Evolutionary conservation across 2,888 invertebrate genomes (phyloP).

Genomic region (Acrobasis repandana): DNA sequence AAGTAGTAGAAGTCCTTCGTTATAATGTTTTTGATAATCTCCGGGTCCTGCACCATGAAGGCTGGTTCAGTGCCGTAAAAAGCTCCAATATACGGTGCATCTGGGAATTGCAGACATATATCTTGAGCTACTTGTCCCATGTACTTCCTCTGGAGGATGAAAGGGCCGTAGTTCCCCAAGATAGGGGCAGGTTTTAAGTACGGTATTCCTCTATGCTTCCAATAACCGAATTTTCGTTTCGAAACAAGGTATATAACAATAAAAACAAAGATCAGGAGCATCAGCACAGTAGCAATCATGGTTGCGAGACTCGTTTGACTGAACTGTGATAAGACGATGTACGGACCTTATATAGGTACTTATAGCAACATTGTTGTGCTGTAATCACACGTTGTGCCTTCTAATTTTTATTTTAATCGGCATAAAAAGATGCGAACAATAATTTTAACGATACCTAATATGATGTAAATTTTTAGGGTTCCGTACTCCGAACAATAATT

Average conservation of each 20-base stretch:
- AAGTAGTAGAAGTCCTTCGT: conserved; percentile 65
- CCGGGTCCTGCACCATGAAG: conserved; percentile 6
- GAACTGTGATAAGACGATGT: no score
- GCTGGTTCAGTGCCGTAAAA: conserved; percentile 1
- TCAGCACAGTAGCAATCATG: not conserved
- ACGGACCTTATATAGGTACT: no score
- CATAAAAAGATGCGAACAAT: no score
- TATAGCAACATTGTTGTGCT: no score
- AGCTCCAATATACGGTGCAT: conserved; percentile 36
- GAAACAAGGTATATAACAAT: not conserved
- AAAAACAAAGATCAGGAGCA: not conserved
- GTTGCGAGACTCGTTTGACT: not conserved
- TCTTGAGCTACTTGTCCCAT: conserved; percentile 36
- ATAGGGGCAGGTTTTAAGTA: conserved; percentile 42
- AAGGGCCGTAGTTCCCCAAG: conserved; percentile 52
- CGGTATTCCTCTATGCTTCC: conserved; percentile 49
- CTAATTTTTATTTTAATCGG: no score
- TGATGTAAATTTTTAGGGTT: no score
- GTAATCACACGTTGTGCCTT: no score
- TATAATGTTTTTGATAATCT: conserved; percentile 51
- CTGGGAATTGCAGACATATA: conserved; percentile 44
- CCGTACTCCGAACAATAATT: no score
- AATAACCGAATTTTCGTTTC: conserved; percentile 37
- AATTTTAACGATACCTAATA: no score
- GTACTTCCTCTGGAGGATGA: conserved; percentile 42